Evolutionary conservation across 2,888 invertebrate genomes (phyloP).

Genomic region (Nephrotoma appendiculata): DNA sequence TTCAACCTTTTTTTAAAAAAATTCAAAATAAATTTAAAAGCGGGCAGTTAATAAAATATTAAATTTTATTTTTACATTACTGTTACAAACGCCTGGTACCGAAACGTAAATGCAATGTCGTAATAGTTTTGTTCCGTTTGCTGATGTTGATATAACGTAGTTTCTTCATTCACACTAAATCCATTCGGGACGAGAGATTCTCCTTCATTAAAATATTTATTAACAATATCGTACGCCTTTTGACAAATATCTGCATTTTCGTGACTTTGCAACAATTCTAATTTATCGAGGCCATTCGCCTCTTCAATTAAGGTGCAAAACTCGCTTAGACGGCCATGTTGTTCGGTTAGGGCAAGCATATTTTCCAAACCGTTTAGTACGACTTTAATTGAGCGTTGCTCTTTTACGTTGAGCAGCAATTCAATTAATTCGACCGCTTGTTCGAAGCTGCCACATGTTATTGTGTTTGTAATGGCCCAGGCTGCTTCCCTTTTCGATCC

Average conservation of each 20-base stretch:
- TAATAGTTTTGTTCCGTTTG: too few relatives aligned
- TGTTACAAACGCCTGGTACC: too few relatives aligned
- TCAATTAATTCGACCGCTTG: conserved; percentile 57
- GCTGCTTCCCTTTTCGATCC: conserved; percentile 82
- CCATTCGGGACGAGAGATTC: background rate
- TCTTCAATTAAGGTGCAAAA: conserved; percentile 78
- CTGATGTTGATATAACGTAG: too few relatives aligned
- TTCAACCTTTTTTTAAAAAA: too few relatives aligned
- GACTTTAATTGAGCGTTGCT: conserved; percentile 64
- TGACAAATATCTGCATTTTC: conserved; percentile 76
- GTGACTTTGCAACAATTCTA: conserved; percentile 79
- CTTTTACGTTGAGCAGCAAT: conserved; percentile 53
- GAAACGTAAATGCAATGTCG: too few relatives aligned
- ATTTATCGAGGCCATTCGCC: conserved; percentile 75
- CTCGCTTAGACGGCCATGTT: conserved; percentile 57
- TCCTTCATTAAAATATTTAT: conserved; percentile 48
- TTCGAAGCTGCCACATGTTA: conserved; percentile 66
- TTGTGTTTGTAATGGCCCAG: conserved; percentile 89
- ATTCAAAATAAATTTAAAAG: too few relatives aligned
- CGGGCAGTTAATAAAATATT: too few relatives aligned
- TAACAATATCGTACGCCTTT: conserved; percentile 62
- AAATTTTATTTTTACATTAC: too few relatives aligned
- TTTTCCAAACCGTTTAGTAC: conserved; percentile 65
- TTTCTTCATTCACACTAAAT: too few relatives aligned
- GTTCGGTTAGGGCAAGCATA: conserved; percentile 60